Base-by-base conservation (phyloP, 2,888 invertebrate genomes). In the Spicauda simplicius region DNA sequence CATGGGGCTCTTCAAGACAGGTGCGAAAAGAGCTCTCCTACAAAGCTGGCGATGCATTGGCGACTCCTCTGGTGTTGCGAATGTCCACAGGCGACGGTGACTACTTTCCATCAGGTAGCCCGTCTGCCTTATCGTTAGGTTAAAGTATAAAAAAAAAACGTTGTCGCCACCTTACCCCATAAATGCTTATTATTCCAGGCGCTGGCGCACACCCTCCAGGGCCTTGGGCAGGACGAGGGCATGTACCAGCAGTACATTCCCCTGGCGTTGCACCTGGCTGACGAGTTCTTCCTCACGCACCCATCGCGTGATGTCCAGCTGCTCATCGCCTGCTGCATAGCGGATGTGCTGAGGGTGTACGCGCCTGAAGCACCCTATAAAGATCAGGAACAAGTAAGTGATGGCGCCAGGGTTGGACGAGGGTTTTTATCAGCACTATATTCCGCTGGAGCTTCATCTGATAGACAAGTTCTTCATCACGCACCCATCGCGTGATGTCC, bases 341-440 rank as follows among this genome's bases (percentile, higher is more conserved):
- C 99, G 7, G 99, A 99, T 88, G 98, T 99, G 41, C 95, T 99
- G 73, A 94, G 99, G 69, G 98, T 99, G 7, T 99, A 98, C 88
- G 99, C 99, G 0, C 99, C 99, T 0, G 99, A 99, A 84, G 99
- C 99, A 48, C 99, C 99, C 0, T 99, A 98, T 85, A 98, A 98
- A 90, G 99, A 99, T 83, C 96, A 97, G 71, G 97, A 98, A 71
- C 98, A 98, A 94, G 97, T 99, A 69, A 72, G 45, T 37, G 37
- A 37, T 37, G 94, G 98, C 98, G 72, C 97, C 99, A 96, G 98
- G 97, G 37, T 98, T 99, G 90, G 99, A 99, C 93, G 98, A 98
- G 86, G 98, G 98, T 77, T 96, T 97, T 90, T 97, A 97, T 89
- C 97, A 97, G 85, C 97, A 97, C 86, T 98, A 96, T 88, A 97